Evolutionary conservation across 1,140 invertebrate species (phyloP).

Genomic region (Chelonus insularis): DNA sequence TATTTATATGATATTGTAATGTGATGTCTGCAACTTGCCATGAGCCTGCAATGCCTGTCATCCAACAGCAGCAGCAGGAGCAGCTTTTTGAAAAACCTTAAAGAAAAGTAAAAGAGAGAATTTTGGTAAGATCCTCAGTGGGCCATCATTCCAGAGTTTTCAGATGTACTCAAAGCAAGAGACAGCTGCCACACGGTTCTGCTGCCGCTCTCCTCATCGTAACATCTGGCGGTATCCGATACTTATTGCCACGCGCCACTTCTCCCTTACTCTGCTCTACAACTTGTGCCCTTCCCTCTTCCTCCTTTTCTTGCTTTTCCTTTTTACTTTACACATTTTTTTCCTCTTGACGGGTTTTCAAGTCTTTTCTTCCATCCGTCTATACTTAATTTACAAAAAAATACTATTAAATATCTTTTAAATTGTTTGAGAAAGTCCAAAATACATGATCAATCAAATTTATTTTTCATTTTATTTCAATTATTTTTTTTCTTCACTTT

Average conservation of each 20-base stretch:
- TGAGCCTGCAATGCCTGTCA: background rate
- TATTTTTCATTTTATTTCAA: background rate
- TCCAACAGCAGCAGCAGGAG: no score
- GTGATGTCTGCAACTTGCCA: background rate
- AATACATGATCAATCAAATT: constrained; percentile 1
- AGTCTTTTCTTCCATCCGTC: background rate
- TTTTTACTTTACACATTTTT: background rate
- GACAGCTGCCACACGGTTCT: constrained; percentile 28
- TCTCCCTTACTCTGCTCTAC: constrained; percentile 11
- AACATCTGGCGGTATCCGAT: constrained; percentile 34
- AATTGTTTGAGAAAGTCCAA: no score
- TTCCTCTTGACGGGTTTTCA: background rate
- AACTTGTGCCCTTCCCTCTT: background rate
- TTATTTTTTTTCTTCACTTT: no score
- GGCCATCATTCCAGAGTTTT: constrained; percentile 6
- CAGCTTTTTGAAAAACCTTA: background rate
- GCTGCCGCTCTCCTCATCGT: constrained; percentile 1
- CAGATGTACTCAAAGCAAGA: constrained; percentile 2
- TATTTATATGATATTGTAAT: no score
- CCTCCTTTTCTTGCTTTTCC: background rate
- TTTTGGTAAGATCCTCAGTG: background rate
- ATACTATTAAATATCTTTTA: no score
- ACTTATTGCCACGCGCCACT: constrained; percentile 37
- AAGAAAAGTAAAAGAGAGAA: constrained; percentile 1
- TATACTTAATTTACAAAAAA: background rate